phyloP scores from a whole-genome alignment of 2,113 vertebrate genomes.

The Hemichromis elongatus region DNA sequence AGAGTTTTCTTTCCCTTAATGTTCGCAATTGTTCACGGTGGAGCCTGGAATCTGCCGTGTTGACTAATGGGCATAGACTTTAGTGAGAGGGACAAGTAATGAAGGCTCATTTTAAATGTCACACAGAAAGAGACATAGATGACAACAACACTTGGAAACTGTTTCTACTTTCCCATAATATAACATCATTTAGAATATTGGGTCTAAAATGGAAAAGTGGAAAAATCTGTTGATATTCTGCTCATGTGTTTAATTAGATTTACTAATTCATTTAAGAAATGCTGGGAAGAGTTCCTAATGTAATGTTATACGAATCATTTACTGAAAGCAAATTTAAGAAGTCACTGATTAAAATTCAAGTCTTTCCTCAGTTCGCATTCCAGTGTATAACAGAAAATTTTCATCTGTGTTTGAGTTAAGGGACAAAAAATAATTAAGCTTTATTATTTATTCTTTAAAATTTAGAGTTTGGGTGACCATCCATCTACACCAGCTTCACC shows the following conservation, averaged over 20 bases:
- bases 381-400: not conserved
- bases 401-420: not conserved
- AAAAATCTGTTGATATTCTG: not conserved
- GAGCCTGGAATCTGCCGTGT: not conserved
- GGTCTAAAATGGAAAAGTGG: not conserved
- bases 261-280: not conserved
- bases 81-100: not conserved
- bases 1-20: constrained; percentile 20
- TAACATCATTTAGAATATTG: not conserved
- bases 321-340: not conserved
- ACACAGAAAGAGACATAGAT: not conserved
- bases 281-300: not conserved
- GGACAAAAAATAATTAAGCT: not conserved
- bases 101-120: not conserved
- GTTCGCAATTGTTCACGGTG: not conserved
- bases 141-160: not conserved
- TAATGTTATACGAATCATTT: not conserved
- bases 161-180: not conserved
- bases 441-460: not conserved
- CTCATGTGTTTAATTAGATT: not conserved
- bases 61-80: not conserved
- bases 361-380: not conserved
- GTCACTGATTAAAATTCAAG: not conserved
- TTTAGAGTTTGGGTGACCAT: not conserved
- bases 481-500: not conserved